Percentiles rank a stretch among this genome's conserved stretches.
Evolutionary conservation across 1,140 invertebrate species (phyloP).

Genomic region (Nasonia longicornis): DNA sequence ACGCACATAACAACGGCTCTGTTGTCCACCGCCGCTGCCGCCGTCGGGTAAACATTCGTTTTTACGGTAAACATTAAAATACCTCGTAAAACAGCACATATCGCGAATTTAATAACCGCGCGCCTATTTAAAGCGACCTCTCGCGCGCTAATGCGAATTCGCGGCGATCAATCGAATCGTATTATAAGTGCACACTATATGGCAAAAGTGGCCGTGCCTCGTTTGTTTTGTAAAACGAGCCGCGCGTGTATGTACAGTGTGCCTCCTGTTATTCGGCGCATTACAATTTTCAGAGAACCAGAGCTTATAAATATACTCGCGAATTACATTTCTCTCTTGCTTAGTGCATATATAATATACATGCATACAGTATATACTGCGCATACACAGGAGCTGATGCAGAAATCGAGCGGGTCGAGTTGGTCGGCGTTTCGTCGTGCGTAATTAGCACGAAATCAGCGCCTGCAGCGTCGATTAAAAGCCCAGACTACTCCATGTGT

Average conservation of each 20-base stretch:
- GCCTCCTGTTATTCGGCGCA: neutral
- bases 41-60: neutral
- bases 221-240: constrained; percentile 11
- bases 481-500: neutral
- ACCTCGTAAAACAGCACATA: neutral
- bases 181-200: neutral
- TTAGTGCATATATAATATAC: neutral
- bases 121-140: neutral
- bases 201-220: neutral
- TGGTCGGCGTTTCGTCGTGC: neutral
- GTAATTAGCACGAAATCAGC: constrained; percentile 19
- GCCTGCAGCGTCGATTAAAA: constrained; percentile 12
- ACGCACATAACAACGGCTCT: neutral
- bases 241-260: neutral
- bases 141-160: neutral
- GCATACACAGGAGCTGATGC: neutral
- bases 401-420: neutral
- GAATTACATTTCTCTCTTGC: neutral
- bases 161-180: neutral
- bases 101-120: neutral
- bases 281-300: constrained; percentile 21
- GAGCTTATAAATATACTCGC: no score
- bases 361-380: neutral
- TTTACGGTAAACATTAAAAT: constrained; percentile 4
- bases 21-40: neutral